These are phyloP conservation scores for Pemphigus obesinymphae DNA, from an alignment of 1,140 invertebrate genomes.

Conservation along the genomic window DNA sequence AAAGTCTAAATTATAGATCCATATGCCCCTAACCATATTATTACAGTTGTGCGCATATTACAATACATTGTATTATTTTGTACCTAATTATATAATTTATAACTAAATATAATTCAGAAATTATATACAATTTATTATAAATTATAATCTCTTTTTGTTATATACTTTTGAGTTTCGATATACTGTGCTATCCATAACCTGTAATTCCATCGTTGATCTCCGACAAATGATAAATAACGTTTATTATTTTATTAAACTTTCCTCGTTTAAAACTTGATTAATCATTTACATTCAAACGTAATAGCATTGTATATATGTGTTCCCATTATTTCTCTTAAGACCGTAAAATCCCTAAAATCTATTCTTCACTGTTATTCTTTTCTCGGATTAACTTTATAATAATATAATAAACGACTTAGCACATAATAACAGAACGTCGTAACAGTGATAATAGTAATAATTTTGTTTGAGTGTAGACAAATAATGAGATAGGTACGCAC, in stretches of 20 bases:
- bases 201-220: too few species aligned
- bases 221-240: too few species aligned
- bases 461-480: background rate
- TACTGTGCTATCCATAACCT: too few species aligned
- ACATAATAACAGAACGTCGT: background rate
- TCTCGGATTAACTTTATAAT: conserved; percentile 3
- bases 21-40: too few species aligned
- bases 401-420: conserved; percentile 10
- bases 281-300: background rate
- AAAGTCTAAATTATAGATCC: too few species aligned
- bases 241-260: background rate
- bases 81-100: too few species aligned
- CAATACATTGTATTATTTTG: too few species aligned
- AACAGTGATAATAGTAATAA: background rate
- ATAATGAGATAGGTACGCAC: background rate
- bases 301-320: background rate
- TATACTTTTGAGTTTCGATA: too few species aligned
- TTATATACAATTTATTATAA: too few species aligned
- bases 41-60: too few species aligned
- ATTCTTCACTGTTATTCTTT: background rate
- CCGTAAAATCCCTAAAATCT: background rate
- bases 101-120: too few species aligned
- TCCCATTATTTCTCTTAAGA: background rate
- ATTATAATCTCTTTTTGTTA: too few species aligned
- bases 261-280: background rate